Percentiles rank a stretch among this genome's conserved stretches.
Evolutionary conservation across 2,113 vertebrate species (phyloP).

Genomic region (Bufo gargarizans): DNA sequence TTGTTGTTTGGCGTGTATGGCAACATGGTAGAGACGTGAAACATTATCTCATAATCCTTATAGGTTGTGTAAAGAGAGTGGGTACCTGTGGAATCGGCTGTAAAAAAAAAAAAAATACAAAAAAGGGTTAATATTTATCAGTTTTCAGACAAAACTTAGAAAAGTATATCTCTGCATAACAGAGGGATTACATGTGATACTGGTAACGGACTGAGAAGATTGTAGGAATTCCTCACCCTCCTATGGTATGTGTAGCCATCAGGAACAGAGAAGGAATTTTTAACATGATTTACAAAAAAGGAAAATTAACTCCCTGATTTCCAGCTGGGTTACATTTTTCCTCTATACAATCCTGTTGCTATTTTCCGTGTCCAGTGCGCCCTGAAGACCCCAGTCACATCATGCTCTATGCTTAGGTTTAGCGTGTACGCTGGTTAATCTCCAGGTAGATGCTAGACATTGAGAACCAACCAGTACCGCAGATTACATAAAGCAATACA

Average conservation of each 20-base stretch:
- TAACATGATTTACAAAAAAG: neutral
- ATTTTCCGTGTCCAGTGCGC: too few relatives aligned
- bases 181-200: neutral
- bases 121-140: neutral
- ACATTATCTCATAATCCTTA: slow-evolving; percentile 98
- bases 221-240: neutral
- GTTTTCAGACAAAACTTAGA: neutral
- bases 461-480: too few relatives aligned
- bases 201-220: neutral
- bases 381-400: too few relatives aligned
- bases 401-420: too few relatives aligned
- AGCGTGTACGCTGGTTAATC: too few relatives aligned
- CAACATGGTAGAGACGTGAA: slow-evolving; percentile 93
- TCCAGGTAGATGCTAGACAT: too few relatives aligned
- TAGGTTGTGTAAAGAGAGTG: slow-evolving; percentile 93
- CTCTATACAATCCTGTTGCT: too few relatives aligned
- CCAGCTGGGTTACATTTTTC: too few relatives aligned
- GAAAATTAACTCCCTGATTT: too few relatives aligned
- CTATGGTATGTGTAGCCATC: neutral
- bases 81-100: slow-evolving; percentile 95
- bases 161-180: neutral
- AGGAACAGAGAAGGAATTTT: neutral
- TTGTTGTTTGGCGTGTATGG: slow-evolving; percentile 97
- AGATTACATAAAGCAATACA: too few relatives aligned
- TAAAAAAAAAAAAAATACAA: slow-evolving; percentile 45